These are phyloP conservation scores for Eulemur macaco DNA, from an alignment of 2,113 vertebrate species.

Conservation along the genomic window DNA sequence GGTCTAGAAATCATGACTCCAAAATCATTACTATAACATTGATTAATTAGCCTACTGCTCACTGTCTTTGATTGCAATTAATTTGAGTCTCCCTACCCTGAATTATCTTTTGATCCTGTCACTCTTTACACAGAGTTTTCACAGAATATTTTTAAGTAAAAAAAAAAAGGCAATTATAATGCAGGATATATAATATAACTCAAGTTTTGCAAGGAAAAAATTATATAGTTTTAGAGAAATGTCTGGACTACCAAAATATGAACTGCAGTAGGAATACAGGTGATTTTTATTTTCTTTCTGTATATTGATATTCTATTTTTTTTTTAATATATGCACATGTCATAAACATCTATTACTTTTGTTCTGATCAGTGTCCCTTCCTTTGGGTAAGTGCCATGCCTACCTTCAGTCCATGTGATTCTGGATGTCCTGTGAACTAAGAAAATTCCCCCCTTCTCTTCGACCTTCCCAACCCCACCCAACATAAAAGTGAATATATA, in stretches of 20 bases:
- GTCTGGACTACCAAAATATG: not conserved
- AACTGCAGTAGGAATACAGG: not conserved
- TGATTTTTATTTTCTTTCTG: not conserved
- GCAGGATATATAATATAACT: not conserved
- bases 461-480: not conserved
- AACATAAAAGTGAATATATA: not conserved
- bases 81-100: not conserved
- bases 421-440: not conserved
- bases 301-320: not conserved
- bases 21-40: not conserved
- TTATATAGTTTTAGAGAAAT: not conserved
- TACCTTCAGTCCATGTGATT: not conserved
- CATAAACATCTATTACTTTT: not conserved
- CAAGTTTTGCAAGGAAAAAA: not conserved
- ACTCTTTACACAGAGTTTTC: slow-evolving; percentile 17
- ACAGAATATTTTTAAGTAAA: not conserved
- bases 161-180: not conserved
- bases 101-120: not conserved
- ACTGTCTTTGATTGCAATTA: not conserved
- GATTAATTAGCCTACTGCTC: not conserved
- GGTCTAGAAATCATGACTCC: not conserved
- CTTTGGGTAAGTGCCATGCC: not conserved
- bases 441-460: no score
- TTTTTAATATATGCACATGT: not conserved
- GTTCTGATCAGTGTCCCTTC: not conserved